Evolutionary conservation across 2,113 vertebrate genomes (phyloP).

Genomic region (Caracal caracal): DNA sequence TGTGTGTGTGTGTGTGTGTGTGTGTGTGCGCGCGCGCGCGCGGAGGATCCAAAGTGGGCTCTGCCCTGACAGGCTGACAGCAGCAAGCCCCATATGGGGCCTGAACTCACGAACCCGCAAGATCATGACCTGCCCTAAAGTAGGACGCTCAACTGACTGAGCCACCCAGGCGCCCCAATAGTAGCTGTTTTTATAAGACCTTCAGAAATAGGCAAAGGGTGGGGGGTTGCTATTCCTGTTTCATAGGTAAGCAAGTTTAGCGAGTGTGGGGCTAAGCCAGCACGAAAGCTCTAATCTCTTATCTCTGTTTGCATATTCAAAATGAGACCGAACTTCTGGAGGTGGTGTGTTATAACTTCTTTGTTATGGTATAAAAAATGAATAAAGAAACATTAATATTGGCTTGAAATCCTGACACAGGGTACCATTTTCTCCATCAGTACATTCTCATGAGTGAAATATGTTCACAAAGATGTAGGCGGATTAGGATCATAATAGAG

Average conservation of each 20-base stretch:
- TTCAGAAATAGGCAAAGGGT: background rate
- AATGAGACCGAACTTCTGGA: background rate
- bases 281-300: background rate
- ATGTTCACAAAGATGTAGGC: background rate
- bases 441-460: background rate
- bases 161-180: too few species aligned
- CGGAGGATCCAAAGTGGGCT: too few species aligned
- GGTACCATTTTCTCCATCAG: background rate
- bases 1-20: too few species aligned
- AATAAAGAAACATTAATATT: background rate
- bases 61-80: too few species aligned
- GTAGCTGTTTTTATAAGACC: background rate
- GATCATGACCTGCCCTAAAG: too few species aligned
- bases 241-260: background rate
- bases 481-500: background rate
- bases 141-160: too few species aligned
- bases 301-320: background rate
- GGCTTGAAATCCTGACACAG: background rate
- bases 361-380: background rate
- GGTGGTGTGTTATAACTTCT: background rate
- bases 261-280: background rate
- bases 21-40: too few species aligned
- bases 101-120: too few species aligned
- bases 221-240: background rate
- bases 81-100: too few species aligned